Evolutionary conservation across 1,140 invertebrate genomes (phyloP), one percentile per base, ranked within the genome.

Genomic region (Wiebesia pumilae): DNA sequence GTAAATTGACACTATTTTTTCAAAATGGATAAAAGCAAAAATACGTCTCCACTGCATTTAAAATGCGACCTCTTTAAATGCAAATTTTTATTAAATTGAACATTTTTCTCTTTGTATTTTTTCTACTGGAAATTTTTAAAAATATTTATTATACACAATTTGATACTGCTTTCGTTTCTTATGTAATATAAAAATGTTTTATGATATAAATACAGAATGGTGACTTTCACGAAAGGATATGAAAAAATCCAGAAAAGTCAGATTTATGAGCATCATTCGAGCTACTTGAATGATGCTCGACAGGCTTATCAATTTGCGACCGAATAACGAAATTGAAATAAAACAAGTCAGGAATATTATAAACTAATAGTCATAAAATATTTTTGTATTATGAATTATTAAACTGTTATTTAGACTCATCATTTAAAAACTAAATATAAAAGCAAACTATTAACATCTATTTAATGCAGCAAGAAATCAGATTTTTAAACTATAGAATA

Each of bases 101-200:
- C 2, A 12, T 47, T 54, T 77, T 43, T 67, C 51, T 77, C 75
- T 83, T 9, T 69, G 38, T n/a, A 24, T 78, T 69, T 77, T 82
- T 27, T 27, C 27, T 65, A 81, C 69, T 75, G n/a, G 54, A 75
- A 54, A 75, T 86, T 81, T 81, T 82, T 82, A 62, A 21, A 73
- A 81, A 16, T 21, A 27, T 62, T 62, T 77, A n/a, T 67, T 38
- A 10, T 30, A 33, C n/a, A 65, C 75, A 38, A 67, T 69, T 78
- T 79, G 3, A 67, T 78, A 78, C 40, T 10, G 24, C 16, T 69
- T 83, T 51, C 3, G 10, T 77, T 86, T 75, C 27, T 75, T 33
- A 71, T 62, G 7, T 58, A 27, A 71, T 24, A 85, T 19, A 43
- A 67, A 67, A 79, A 38, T 51, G 24, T 78, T 47, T 79, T 51